Conservation (phyloP, 2,888 invertebrate species). For the Agriopis marginaria region DNA sequence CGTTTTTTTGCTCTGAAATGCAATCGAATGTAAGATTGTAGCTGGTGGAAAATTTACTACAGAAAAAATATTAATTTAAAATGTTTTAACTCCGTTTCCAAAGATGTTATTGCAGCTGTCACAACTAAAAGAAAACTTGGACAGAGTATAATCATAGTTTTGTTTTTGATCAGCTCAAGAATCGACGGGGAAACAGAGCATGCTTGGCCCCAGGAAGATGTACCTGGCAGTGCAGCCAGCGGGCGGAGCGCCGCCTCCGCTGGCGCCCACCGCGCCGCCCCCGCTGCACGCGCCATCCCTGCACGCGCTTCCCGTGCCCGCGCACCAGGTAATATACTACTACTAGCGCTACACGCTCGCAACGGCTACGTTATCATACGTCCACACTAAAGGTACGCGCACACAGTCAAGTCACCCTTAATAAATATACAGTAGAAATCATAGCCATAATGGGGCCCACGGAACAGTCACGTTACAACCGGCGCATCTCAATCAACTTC, state of each 20-base stretch:
- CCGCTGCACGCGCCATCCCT: conserved; percentile 69
- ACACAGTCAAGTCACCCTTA: too few species aligned
- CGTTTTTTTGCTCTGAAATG: too few species aligned
- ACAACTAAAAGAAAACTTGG: too few species aligned
- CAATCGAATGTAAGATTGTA: too few species aligned
- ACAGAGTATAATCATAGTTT: neutral
- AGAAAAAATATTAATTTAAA: too few species aligned
- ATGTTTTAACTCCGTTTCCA: neutral
- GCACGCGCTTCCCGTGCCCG: conserved; percentile 71
- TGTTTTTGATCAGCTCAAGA: conserved; percentile 90
- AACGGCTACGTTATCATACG: neutral
- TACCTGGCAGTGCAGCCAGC: conserved; percentile 94
- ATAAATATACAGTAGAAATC: too few species aligned
- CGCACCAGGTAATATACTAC: conserved; percentile 85
- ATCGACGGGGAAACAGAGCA: conserved; percentile 93
- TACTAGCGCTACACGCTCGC: conserved; percentile 57
- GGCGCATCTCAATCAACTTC: too few species aligned
- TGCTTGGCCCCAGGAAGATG: conserved; percentile 94
- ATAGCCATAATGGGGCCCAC: too few species aligned
- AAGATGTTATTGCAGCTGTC: too few species aligned
- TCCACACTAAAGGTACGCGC: too few species aligned
- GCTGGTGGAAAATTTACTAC: too few species aligned
- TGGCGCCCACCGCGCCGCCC: conserved; percentile 63
- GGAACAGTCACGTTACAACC: too few species aligned
- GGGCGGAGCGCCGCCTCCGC: conserved; percentile 66